phyloP scores from a whole-genome alignment of 2,888 invertebrate genomes.

The Nomada fabriciana region DNA sequence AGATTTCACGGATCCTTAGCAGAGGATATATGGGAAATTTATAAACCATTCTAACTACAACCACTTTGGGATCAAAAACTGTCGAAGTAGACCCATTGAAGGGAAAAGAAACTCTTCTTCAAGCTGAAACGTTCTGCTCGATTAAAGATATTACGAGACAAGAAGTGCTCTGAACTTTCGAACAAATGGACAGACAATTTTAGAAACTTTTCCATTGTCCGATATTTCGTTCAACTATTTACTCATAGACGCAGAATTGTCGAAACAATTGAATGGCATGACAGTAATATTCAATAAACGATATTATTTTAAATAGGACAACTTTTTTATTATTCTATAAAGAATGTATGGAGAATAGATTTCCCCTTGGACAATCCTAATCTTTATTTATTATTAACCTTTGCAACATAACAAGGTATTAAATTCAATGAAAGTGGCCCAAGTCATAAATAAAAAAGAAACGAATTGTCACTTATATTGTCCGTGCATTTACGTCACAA shows the following conservation, averaged over 20 bases:
- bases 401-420: too few relatives aligned
- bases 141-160: slow-evolving; percentile 10
- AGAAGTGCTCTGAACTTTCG: slow-evolving; percentile 21
- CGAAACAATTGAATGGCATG: too few relatives aligned
- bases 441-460: too few relatives aligned
- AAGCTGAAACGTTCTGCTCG: slow-evolving; percentile 9
- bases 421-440: too few relatives aligned
- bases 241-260: too few relatives aligned
- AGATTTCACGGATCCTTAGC: slow-evolving; percentile 37
- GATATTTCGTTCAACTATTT: not conserved
- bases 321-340: too few relatives aligned
- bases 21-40: slow-evolving; percentile 26
- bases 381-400: too few relatives aligned
- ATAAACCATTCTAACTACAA: slow-evolving; percentile 31
- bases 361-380: too few relatives aligned
- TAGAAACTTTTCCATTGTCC: not conserved
- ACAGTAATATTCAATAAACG: too few relatives aligned
- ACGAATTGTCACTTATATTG: too few relatives aligned
- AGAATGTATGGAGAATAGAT: too few relatives aligned
- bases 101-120: not conserved
- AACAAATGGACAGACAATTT: not conserved
- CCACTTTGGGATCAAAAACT: slow-evolving; percentile 24
- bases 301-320: too few relatives aligned
- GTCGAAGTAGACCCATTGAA: not conserved
- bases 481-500: not conserved